Evolutionary conservation across 2,113 vertebrate species (phyloP).

Genomic region (Oreocharis arfaki): DNA sequence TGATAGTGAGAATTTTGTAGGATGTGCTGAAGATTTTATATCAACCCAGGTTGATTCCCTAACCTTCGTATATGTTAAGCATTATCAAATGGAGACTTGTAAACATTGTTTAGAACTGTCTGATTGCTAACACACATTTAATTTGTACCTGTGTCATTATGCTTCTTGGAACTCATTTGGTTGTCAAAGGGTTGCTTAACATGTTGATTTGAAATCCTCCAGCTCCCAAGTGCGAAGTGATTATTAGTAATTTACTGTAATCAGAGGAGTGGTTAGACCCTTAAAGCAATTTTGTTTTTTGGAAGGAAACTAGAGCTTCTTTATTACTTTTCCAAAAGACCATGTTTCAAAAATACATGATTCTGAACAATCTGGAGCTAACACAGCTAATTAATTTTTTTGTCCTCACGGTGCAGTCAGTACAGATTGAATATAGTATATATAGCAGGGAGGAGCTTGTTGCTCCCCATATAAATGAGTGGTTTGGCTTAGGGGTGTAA

Average conservation of each 20-base stretch:
- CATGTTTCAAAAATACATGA: neutral
- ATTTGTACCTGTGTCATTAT: neutral
- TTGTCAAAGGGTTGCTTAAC: neutral
- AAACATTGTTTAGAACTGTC: neutral
- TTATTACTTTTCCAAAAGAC: neutral
- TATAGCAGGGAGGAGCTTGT: neutral
- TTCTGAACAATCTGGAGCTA: neutral
- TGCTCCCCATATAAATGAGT: neutral
- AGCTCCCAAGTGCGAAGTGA: neutral
- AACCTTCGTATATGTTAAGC: neutral
- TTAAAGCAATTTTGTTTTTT: neutral
- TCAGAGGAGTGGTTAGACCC: neutral
- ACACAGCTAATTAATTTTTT: neutral
- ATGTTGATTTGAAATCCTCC: neutral
- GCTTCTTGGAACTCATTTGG: neutral
- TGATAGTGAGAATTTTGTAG: neutral
- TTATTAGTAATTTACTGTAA: neutral
- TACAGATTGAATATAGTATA: neutral
- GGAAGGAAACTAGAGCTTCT: neutral
- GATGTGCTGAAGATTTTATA: neutral
- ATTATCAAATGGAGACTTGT: neutral
- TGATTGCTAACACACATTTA: neutral
- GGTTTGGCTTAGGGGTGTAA: neutral
- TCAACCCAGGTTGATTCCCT: neutral
- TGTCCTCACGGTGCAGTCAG: neutral